Evolutionary conservation across 2,888 invertebrate species (phyloP).

Genomic region (Schrankia costaestrigalis): DNA sequence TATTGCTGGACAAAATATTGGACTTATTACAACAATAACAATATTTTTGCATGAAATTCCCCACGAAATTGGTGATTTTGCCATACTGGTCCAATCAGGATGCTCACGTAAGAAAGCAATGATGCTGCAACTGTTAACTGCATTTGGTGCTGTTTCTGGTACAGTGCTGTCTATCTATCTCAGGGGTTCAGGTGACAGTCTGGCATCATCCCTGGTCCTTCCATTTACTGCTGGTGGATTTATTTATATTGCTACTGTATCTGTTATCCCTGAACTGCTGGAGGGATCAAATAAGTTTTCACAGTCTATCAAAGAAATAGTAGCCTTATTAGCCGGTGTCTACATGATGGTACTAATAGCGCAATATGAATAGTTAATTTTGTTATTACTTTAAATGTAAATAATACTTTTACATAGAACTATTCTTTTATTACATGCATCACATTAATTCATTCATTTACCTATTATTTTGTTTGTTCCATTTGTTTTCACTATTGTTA

Average conservation of each 20-base stretch:
- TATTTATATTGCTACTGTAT: slow-evolving; percentile 99
- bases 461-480: neutral
- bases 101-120: slow-evolving; percentile 97
- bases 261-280: slow-evolving; percentile 97
- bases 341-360: slow-evolving; percentile 98
- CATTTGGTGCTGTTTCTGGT: slow-evolving; percentile 96
- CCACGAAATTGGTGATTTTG: slow-evolving; percentile 99
- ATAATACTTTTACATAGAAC: slow-evolving; percentile 21
- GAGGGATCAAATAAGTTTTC: slow-evolving; percentile 92
- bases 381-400: slow-evolving; percentile 10
- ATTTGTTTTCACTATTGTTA: too few species aligned
- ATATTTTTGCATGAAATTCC: slow-evolving; percentile 99
- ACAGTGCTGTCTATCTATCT: slow-evolving; percentile 92
- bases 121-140: slow-evolving; percentile 95
- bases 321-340: slow-evolving; percentile 93
- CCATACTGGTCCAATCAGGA: slow-evolving; percentile 98
- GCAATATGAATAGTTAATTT: slow-evolving; percentile 69
- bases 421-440: slow-evolving; percentile 7
- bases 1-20: slow-evolving; percentile 93
- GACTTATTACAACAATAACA: slow-evolving; percentile 95
- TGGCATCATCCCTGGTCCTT: slow-evolving; percentile 92
- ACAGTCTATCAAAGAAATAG: slow-evolving; percentile 95
- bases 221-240: slow-evolving; percentile 99
- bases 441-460: too few species aligned
- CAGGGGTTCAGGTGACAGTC: slow-evolving; percentile 85